A percentile compares a stretch with the other conserved stretches of the same genome.
Evolutionary conservation across 30 jellyfish, hydroid and myxozoan genomes (phyloP).

Genomic region (Aurelia aurita): DNA sequence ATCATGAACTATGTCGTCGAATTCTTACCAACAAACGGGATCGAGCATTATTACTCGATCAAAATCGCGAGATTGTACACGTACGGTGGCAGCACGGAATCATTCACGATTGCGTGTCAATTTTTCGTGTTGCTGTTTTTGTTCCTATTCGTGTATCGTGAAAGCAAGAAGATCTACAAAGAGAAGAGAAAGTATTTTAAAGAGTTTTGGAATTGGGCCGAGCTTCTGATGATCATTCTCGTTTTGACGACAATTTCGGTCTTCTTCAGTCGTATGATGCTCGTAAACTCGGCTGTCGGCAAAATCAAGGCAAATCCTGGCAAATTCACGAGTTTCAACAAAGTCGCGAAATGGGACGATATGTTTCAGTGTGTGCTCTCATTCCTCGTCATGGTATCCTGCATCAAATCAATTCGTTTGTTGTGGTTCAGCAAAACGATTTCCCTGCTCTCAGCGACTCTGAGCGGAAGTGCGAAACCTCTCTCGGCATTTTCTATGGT

Average conservation of each 20-base stretch:
- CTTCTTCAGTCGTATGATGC: conserved; percentile 90
- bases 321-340: conserved; percentile 94
- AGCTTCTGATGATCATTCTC: conserved; percentile 71
- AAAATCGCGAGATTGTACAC: conserved; percentile 95
- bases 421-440: conserved; percentile 94
- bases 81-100: conserved; percentile 95
- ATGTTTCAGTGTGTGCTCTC: conserved; percentile 79
- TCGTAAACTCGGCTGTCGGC: conserved; percentile 88
- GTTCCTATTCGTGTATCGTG: conserved; percentile 84
- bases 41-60: conserved; percentile 76
- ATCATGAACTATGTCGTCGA: conserved; percentile 90
- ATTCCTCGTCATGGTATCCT: conserved; percentile 80
- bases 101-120: conserved; percentile 95
- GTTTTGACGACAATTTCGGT: conserved; percentile 74
- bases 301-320: conserved; percentile 85
- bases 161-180: conserved; percentile 89
- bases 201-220: conserved; percentile 95
- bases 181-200: conserved; percentile 77
- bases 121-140: conserved; percentile 90
- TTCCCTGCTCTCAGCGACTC: conserved; percentile 89
- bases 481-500: conserved; percentile 90
- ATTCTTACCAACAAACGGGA: conserved; percentile 91
- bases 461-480: conserved; percentile 92
- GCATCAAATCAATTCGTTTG: conserved; percentile 94
- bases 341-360: conserved; percentile 97